phyloP scores from a whole-genome alignment of 2,113 vertebrate genomes.

The Sciurus niger region DNA sequence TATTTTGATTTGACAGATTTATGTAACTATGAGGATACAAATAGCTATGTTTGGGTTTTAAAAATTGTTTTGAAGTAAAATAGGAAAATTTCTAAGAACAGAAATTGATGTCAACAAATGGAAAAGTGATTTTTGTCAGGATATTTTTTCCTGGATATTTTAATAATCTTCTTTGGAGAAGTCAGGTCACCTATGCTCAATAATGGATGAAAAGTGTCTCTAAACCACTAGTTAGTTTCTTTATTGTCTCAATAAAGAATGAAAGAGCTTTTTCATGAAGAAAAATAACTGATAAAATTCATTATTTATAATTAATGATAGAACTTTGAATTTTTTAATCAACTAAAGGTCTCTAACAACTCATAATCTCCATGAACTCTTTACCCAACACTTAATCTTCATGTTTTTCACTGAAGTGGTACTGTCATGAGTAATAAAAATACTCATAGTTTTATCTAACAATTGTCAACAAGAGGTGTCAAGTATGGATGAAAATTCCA shows the following conservation, averaged over 20 bases:
- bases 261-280: neutral
- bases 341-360: slow-evolving; percentile 4
- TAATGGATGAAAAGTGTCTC: neutral
- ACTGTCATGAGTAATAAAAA: slow-evolving; percentile 8
- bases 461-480: neutral
- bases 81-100: slow-evolving; percentile 36
- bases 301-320: slow-evolving; percentile 25
- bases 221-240: neutral
- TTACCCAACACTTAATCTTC: slow-evolving; percentile 22
- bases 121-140: neutral
- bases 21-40: neutral
- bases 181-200: neutral
- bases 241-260: slow-evolving; percentile 28
- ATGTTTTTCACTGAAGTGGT: slow-evolving; percentile 27
- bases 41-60: neutral
- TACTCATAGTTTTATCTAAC: slow-evolving; percentile 11
- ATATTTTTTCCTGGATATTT: neutral
- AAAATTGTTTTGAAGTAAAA: neutral
- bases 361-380: slow-evolving; percentile 36
- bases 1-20: slow-evolving; percentile 59
- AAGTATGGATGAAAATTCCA: neutral
- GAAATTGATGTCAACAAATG: neutral
- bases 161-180: slow-evolving; percentile 26
- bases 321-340: slow-evolving; percentile 38
- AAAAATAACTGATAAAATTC: neutral